Base-by-base conservation (phyloP, 2,113 vertebrate species). In the Oreotrochilus melanogaster region DNA sequence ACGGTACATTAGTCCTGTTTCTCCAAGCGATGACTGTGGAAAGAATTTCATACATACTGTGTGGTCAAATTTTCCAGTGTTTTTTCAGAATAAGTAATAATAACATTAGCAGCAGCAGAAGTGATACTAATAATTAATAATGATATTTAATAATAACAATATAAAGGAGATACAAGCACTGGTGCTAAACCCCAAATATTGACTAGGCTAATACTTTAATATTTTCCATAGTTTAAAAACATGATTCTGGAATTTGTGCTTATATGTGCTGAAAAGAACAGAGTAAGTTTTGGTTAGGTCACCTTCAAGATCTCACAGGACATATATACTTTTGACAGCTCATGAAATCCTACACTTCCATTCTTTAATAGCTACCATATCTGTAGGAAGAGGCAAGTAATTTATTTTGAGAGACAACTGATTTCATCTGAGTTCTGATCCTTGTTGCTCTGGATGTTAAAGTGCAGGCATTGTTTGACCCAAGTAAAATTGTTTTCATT, bases 391-490 rank as follows among this genome's bases (percentile, higher is more conserved):
- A 81, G 31, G 54, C 31, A 92, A 71, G 50, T 82, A 93, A 88
- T 96, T 95, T 92, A 91, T 95, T 93, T 93, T 58, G 75, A 67
- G 82, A 91, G 69, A 88, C 51, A 92, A 64, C 79, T 48, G 61
- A 79, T 56, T 66, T 54, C 19, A 64, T 87, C 73, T 90, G 79
- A 82, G 42, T 79, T 88, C 85, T 94, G 82, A 57, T 66, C 62
- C 23, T 69, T 85, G 39, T 73, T 93, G 57, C 62, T 96, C 70
- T 88, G 39, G 54, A 54, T 95, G 70, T 92, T 92, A 66, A 96
- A 94, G 73, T 79, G 82, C 85, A 95, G 84, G 54, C 11, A n/a
- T 72, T 92, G 50, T 90, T 79, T 95, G 85, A 95, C 87, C 79
- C 35, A 47, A 9, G 24, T 43, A 73, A 95, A 95, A 95, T 95